These are phyloP conservation scores for Melipona beecheii DNA, from an alignment of 2,888 invertebrate species.

Conservation along the genomic window DNA sequence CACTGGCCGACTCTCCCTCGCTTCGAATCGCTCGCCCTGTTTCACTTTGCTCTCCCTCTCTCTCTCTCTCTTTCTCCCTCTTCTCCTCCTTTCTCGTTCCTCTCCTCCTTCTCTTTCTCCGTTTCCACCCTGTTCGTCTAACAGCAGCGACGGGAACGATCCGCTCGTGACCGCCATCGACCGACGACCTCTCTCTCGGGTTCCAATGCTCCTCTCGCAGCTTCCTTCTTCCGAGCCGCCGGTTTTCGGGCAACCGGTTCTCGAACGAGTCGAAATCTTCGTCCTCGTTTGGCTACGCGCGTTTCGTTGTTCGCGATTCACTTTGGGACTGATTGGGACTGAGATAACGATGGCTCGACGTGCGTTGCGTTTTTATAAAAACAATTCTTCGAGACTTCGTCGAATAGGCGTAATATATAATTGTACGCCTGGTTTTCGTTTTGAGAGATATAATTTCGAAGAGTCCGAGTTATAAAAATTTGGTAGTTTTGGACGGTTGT, in stretches of 20 bases:
- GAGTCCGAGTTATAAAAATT: too few relatives aligned
- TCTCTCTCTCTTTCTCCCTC: constrained; percentile 26
- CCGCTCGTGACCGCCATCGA: constrained; percentile 31
- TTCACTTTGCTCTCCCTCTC: constrained; percentile 58
- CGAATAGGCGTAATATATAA: too few relatives aligned
- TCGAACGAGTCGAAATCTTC: not conserved
- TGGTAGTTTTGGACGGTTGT: too few relatives aligned
- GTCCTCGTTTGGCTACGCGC: not conserved
- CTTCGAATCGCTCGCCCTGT: constrained; percentile 64
- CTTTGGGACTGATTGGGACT: too few relatives aligned
- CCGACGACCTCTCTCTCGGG: not conserved
- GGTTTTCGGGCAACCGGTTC: too few relatives aligned
- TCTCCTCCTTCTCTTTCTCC: constrained; percentile 17
- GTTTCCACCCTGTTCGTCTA: constrained; percentile 12
- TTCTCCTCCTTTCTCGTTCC: constrained; percentile 46
- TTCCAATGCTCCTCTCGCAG: not conserved
- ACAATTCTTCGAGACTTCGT: too few relatives aligned
- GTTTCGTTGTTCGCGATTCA: too few relatives aligned
- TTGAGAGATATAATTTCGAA: too few relatives aligned
- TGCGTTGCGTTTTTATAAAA: too few relatives aligned
- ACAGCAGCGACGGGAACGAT: constrained; percentile 40
- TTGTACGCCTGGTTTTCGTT: too few relatives aligned
- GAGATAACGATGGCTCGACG: too few relatives aligned
- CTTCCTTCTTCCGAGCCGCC: not conserved
- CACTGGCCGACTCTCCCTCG: constrained; percentile 59